Base-by-base conservation (phyloP, 2,113 vertebrate species). In the Dipodomys merriami region DNA sequence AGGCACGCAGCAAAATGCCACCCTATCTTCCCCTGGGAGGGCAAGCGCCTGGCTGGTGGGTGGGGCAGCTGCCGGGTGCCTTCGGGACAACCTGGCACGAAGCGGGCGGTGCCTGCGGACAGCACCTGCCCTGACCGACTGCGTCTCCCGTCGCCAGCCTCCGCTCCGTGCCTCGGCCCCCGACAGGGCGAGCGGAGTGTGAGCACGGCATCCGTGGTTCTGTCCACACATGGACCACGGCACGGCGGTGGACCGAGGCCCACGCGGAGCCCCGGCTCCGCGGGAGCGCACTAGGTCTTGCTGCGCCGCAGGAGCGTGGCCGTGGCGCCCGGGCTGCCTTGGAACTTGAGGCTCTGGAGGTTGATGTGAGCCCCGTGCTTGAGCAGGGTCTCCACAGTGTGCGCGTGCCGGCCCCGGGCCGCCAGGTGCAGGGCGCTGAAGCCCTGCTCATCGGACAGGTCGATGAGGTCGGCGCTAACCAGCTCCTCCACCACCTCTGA, bases 401-500 rank as follows among this genome's bases (percentile, higher is more conserved):
- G 98, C 0, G 97, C 92, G 71, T 99, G 97, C 12, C 98, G 97
- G 0, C 98, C 98, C 76, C 93, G 98, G 15, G 98, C 97, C 0
- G 99, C 99, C 96, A 99, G 97, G 77, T 99, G 99, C 22, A 99
- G 95, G 0, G 98, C 98, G 0, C 97, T 98, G 73, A 98, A 97
- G 7, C 99, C 98, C 89, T 98, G 98, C 0, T 97, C 95, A 0
- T 99, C 99, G 0, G 95, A 84, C 67, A 98, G 22, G 10, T 97
- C 5, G 10, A 98, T 94, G 0, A 94, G 98, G 0, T 98, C 98
- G 0, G 97, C 97, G 1, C 97, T 98, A 95, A 97, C 97, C 49
- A 99, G 98, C 91, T 99, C 98, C 91, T 99, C 99, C 39, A 98
- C 98, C 7, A 99, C 98, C 57, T 99, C 98, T 0, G 97, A 95